Conservation (phyloP, 2,113 vertebrate genomes). For the Rhagologus leucostigma region DNA sequence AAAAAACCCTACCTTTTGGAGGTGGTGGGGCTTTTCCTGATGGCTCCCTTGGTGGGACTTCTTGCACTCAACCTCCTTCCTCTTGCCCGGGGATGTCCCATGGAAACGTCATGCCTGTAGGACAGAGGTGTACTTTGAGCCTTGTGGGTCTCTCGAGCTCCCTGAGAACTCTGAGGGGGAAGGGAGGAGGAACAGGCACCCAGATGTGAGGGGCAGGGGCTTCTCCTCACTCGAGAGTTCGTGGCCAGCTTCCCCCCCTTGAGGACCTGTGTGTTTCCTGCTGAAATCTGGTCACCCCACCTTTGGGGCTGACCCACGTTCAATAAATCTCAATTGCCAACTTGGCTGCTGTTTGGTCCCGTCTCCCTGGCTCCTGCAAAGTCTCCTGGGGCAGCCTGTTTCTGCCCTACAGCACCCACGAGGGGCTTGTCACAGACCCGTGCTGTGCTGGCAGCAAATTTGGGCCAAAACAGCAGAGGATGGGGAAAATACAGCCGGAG, state of each 20-base stretch:
- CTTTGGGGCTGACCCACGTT: accelerated
- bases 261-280: background rate
- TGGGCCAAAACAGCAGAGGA: background rate
- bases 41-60: background rate
- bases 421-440: background rate
- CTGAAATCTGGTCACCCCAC: background rate
- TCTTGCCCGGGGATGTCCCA: accelerated
- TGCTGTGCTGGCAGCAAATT: background rate
- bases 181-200: background rate
- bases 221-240: background rate
- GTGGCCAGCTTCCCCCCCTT: background rate
- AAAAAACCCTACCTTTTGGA: background rate
- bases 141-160: accelerated
- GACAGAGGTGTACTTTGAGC: background rate
- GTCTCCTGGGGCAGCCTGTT: background rate
- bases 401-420: background rate
- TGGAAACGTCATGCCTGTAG: background rate
- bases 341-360: background rate
- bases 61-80: accelerated
- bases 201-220: background rate
- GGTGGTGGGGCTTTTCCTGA: accelerated
- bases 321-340: background rate
- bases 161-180: background rate
- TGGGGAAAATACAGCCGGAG: background rate
- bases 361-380: background rate